Percentiles rank a stretch among this genome's conserved stretches.
These are phyloP conservation scores for Dendroctonus valens DNA, from an alignment of 1,140 invertebrate genomes.

Conservation along the genomic window DNA sequence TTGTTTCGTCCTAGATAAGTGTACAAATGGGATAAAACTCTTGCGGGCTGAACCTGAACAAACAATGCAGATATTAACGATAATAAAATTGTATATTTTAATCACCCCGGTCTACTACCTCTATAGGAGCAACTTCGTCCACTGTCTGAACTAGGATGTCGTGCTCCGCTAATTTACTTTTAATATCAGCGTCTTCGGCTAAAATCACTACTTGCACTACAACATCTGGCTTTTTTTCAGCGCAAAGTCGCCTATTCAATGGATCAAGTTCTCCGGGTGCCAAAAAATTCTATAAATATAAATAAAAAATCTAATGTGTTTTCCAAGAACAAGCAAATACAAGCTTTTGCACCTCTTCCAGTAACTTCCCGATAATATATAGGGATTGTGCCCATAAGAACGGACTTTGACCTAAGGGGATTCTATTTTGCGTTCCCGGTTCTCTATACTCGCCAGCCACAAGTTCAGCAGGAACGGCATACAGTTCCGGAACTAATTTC, in stretches of 20 bases:
- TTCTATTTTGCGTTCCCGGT: constrained; percentile 84
- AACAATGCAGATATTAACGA: constrained; percentile 1
- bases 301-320: constrained; percentile 3
- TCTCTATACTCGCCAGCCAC: constrained; percentile 82
- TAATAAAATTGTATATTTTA: neutral
- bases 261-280: constrained; percentile 97
- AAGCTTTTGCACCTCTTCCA: constrained; percentile 79
- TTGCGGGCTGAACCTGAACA: constrained; percentile 71
- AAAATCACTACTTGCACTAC: constrained; percentile 98
- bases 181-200: constrained; percentile 88
- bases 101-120: constrained; percentile 58
- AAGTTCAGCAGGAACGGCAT: constrained; percentile 82
- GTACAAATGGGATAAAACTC: constrained; percentile 91
- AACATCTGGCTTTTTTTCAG: constrained; percentile 97
- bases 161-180: constrained; percentile 83
- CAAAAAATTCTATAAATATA: constrained; percentile 71
- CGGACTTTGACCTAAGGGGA: constrained; percentile 86
- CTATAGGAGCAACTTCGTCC: constrained; percentile 88
- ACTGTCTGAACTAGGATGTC: constrained; percentile 94
- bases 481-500: constrained; percentile 91
- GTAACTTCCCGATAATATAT: constrained; percentile 90
- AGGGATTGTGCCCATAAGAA: constrained; percentile 98
- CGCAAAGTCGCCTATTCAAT: constrained; percentile 88
- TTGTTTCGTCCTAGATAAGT: constrained; percentile 93
- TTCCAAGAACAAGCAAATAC: neutral